Percentiles rank a stretch among this genome's conserved stretches.
These are phyloP conservation scores for Chaunax sp. DNA, from an alignment of 2,797 vertebrate species.

Conservation along the genomic window DNA sequence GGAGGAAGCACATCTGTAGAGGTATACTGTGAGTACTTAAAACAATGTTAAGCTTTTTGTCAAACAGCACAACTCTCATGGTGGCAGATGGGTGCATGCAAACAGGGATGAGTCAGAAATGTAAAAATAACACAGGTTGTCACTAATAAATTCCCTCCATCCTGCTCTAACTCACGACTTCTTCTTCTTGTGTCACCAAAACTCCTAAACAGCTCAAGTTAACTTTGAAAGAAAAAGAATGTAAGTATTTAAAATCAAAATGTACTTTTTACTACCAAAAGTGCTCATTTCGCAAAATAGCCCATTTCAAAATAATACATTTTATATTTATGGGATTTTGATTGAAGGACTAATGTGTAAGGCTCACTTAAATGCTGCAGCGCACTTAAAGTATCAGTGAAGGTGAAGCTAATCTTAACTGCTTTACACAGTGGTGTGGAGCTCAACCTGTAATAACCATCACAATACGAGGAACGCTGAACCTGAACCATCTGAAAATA, in stretches of 20 bases:
- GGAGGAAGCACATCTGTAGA: slow-evolving; percentile 26
- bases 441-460: too few species aligned
- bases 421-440: too few species aligned
- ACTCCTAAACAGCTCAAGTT: slow-evolving; percentile 47
- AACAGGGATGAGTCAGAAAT: slow-evolving; percentile 67
- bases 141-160: slow-evolving; percentile 40
- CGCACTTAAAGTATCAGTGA: neutral
- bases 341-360: neutral
- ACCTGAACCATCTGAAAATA: too few species aligned
- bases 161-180: slow-evolving; percentile 40
- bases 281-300: neutral
- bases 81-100: slow-evolving; percentile 38
- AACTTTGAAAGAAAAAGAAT: slow-evolving; percentile 19
- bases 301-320: neutral
- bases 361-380: neutral
- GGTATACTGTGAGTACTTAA: slow-evolving; percentile 28
- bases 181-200: slow-evolving; percentile 43
- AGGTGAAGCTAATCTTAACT: too few species aligned
- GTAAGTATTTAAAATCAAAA: neutral
- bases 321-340: too few species aligned
- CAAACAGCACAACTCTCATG: slow-evolving; percentile 36
- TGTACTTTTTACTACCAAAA: neutral
- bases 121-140: slow-evolving; percentile 67
- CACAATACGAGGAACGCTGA: too few species aligned
- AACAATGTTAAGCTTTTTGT: slow-evolving; percentile 47